Base-by-base conservation (phyloP, 1,140 invertebrate species). In the Lasioglossum baleicum region DNA sequence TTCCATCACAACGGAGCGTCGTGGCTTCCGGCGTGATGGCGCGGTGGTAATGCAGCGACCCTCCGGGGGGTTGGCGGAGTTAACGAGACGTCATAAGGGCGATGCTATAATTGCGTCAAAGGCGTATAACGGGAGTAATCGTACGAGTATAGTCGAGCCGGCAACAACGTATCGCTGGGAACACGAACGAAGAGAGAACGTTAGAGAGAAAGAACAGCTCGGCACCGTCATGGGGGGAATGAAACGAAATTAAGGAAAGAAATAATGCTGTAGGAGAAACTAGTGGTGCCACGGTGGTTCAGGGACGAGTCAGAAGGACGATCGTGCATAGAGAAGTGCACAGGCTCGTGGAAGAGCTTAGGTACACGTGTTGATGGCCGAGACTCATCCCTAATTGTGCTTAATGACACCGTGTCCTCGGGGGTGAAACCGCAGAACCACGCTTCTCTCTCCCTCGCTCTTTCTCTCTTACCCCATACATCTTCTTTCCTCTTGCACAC, bases 321-420 rank as follows among this genome's bases (percentile, higher is more conserved):
- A 22, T 35, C 11, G 22, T 63, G 69, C 61, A 56, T 68, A 66
- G 69, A 48, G 73, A 53, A 10, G 44, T 7, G 20, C 53, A 35
- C 66, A 10, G 60, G 44, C 69, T 75, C 78, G 10, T 75, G 78
- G 44, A 40, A 66, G 71, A 66, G 65, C 73, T 58, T 74, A 67
- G 82, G 65, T 85, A 87, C 81, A 88, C 69, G 86, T 84, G 88
- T 90, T 85, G 91, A 91, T 90, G 88, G 91, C 84, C 87, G 75
- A 82, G 84, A 89, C 85, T 89, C 84, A 76, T 88, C 87, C 84
- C 88, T 91, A 91, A 91, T 91, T 91, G 90, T 87, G 88, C 79
- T 86, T 83, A 87, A 89, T 90, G 90, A 91, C 90, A 90, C 89
- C 75, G 84, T 88, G 75, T 89, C 82, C 82, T 88, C 75, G 76